phyloP scores from a whole-genome alignment of 2,888 invertebrate species.

The Exephanes ischioxanthus region DNA sequence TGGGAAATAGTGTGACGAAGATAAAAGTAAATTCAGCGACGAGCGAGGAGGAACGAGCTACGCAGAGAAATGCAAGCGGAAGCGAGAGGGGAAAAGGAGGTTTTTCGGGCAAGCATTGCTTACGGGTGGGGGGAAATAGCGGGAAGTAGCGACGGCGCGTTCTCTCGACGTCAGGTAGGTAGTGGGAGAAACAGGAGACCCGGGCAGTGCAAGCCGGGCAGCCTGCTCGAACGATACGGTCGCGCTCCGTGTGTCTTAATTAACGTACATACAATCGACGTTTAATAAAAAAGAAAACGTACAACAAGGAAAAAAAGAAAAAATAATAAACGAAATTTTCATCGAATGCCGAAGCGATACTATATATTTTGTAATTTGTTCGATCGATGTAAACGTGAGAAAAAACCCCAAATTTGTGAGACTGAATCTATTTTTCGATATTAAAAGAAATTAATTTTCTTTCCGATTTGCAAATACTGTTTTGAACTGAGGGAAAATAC shows the following conservation, averaged over 20 bases:
- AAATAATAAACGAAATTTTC: not conserved
- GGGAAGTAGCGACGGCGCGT: conserved; percentile 70
- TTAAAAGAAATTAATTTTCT: not conserved
- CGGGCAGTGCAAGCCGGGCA: conserved; percentile 85
- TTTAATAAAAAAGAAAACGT: not conserved
- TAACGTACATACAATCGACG: conserved; percentile 33
- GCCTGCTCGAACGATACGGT: conserved; percentile 81
- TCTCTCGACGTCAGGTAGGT: conserved; percentile 72
- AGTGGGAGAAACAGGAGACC: conserved; percentile 83
- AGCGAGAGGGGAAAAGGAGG: conserved; percentile 38
- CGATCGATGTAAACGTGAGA: not conserved
- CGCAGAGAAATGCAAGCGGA: conserved; percentile 22
- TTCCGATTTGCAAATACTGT: not conserved
- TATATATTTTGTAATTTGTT: not conserved
- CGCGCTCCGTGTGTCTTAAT: conserved; percentile 57
- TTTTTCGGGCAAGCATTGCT: conserved; percentile 39
- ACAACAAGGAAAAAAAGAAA: conserved; percentile 7
- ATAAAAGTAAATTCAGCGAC: conserved; percentile 17
- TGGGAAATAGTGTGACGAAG: conserved; percentile 2
- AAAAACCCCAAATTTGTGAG: not conserved
- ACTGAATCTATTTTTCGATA: not conserved
- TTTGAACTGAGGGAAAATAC: not conserved
- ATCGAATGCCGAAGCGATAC: not conserved
- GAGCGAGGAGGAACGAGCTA: not conserved
- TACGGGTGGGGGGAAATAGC: conserved; percentile 54